These are phyloP conservation scores for Drosophila nasuta DNA, from an alignment of 1,140 invertebrate genomes.

Conservation along the genomic window DNA sequence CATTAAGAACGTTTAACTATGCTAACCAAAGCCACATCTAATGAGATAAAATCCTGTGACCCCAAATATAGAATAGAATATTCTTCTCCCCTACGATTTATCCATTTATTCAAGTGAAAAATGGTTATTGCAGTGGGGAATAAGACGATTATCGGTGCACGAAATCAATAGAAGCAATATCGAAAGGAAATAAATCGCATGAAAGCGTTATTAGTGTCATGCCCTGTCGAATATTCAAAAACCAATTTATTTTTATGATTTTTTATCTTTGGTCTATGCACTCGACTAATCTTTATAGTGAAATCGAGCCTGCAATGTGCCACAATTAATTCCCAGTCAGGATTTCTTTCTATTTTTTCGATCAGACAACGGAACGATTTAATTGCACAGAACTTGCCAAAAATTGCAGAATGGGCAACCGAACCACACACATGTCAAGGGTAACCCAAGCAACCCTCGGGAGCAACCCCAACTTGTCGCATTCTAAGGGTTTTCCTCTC, in stretches of 20 bases:
- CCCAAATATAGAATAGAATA: not conserved
- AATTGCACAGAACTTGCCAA: slow-evolving; percentile 71
- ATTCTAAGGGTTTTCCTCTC: slow-evolving; percentile 10
- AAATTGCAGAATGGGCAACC: slow-evolving; percentile 40
- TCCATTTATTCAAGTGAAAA: slow-evolving; percentile 37
- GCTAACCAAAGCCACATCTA: slow-evolving; percentile 20
- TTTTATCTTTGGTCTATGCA: slow-evolving; percentile 52
- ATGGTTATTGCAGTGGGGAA: slow-evolving; percentile 27
- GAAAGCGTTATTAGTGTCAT: slow-evolving; percentile 20
- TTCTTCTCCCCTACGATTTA: not conserved
- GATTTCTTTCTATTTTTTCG: slow-evolving; percentile 32
- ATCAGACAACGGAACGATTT: slow-evolving; percentile 59
- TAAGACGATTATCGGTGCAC: slow-evolving; percentile 53
- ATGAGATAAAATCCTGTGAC: slow-evolving; percentile 4
- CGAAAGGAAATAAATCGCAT: slow-evolving; percentile 57
- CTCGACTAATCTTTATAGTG: slow-evolving; percentile 64
- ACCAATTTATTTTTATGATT: slow-evolving; percentile 75
- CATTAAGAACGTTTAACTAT: slow-evolving; percentile 25
- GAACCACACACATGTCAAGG: slow-evolving; percentile 6
- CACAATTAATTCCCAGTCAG: slow-evolving; percentile 36
- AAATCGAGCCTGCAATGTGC: slow-evolving; percentile 65
- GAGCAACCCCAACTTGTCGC: slow-evolving; percentile 36
- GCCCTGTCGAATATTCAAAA: slow-evolving; percentile 43
- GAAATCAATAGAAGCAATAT: slow-evolving; percentile 66
- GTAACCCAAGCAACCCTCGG: slow-evolving; percentile 48